Conservation (phyloP, 2,888 invertebrate species). For the Esperia sulphurella region DNA sequence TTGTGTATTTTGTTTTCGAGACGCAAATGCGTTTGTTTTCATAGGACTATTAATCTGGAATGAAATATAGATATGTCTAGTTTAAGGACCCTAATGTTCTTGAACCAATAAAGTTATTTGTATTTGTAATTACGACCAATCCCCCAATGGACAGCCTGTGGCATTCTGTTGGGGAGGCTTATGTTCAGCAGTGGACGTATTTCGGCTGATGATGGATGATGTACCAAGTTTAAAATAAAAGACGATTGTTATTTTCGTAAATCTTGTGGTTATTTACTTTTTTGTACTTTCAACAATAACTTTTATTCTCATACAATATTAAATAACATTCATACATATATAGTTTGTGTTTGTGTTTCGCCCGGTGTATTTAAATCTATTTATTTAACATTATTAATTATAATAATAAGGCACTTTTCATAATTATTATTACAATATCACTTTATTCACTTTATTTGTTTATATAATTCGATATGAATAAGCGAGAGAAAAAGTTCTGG, state of each 20-base stretch:
- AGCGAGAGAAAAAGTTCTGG: too few relatives aligned
- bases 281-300: conserved; percentile 68
- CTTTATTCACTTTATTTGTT: neutral
- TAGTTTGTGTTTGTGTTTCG: conserved; percentile 36
- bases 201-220: too few relatives aligned
- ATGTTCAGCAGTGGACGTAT: too few relatives aligned
- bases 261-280: conserved; percentile 62
- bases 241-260: conserved; percentile 52
- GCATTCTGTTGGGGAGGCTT: too few relatives aligned
- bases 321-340: conserved; percentile 60
- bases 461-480: neutral
- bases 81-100: too few relatives aligned
- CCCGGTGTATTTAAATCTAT: conserved; percentile 22
- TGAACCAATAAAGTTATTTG: too few relatives aligned
- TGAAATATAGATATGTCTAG: too few relatives aligned
- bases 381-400: neutral
- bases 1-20: too few relatives aligned
- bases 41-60: too few relatives aligned
- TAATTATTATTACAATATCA: neutral
- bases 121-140: too few relatives aligned
- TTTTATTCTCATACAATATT: conserved; percentile 68
- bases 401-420: conserved; percentile 2
- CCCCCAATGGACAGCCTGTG: too few relatives aligned
- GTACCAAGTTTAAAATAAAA: conserved; percentile 64
- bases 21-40: too few relatives aligned